Evolutionary conservation across 2,113 vertebrate species (phyloP).

Genomic region (Tychaedon coryphoeus): DNA sequence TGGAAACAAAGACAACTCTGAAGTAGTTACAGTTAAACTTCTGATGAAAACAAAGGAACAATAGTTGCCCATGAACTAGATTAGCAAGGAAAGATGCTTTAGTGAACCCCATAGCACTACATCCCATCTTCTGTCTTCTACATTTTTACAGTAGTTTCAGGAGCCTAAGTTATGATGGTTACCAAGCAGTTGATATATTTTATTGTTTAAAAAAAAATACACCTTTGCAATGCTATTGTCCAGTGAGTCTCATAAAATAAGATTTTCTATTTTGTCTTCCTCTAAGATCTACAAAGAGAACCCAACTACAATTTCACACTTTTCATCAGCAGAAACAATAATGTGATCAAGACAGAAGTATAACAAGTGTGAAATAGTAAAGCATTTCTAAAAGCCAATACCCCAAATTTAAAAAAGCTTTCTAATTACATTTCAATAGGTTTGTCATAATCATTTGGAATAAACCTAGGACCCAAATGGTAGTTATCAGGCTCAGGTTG

Average conservation of each 20-base stretch:
- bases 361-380: background rate
- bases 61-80: background rate
- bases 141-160: background rate
- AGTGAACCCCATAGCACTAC: background rate
- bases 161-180: background rate
- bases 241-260: background rate
- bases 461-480: background rate
- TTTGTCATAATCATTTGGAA: background rate
- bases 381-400: background rate
- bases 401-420: background rate
- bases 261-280: background rate
- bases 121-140: background rate
- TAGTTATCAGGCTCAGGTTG: background rate
- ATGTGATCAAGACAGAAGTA: background rate
- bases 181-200: background rate
- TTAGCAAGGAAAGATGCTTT: background rate
- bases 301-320: background rate
- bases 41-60: background rate
- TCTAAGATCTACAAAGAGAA: background rate
- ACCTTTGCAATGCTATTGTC: background rate
- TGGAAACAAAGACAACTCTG: background rate
- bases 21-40: background rate
- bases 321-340: background rate
- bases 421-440: background rate
- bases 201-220: background rate